These are phyloP conservation scores for Steromphala cineraria DNA, from an alignment of 2,888 invertebrate species.

Conservation along the genomic window DNA sequence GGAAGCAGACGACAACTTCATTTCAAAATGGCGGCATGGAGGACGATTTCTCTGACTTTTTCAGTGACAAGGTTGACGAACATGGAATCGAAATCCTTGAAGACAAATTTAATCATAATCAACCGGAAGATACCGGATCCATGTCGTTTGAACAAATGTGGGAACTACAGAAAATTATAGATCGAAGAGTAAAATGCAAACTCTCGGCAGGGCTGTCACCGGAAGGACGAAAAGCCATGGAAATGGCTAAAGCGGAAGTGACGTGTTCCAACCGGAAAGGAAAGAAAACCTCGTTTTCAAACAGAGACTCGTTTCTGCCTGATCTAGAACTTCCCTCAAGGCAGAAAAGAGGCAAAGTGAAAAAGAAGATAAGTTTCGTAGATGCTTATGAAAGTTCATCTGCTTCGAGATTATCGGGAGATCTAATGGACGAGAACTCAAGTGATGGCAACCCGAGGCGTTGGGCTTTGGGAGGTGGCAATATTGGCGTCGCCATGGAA, in stretches of 20 bases:
- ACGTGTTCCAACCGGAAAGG: neutral
- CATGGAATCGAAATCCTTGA: no score
- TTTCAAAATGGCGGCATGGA: neutral
- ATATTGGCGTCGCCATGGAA: constrained; percentile 41
- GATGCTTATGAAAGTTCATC: constrained; percentile 36
- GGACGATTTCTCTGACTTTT: no score
- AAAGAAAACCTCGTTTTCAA: neutral
- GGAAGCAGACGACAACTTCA: neutral
- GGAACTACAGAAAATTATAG: constrained; percentile 35
- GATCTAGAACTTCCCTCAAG: neutral
- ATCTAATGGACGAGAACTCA: constrained; percentile 41
- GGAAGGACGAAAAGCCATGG: constrained; percentile 49
- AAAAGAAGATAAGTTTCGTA: constrained; percentile 31
- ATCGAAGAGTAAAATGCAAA: constrained; percentile 25
- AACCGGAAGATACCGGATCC: constrained; percentile 27
- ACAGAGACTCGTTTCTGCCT: neutral
- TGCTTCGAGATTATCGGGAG: constrained; percentile 36
- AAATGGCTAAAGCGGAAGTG: constrained; percentile 38
- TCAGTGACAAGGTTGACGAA: neutral
- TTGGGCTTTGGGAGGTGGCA: constrained; percentile 41
- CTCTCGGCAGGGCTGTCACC: constrained; percentile 47
- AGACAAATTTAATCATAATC: neutral
- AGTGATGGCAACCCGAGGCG: constrained; percentile 18
- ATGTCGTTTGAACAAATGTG: constrained; percentile 36
- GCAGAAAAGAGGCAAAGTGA: constrained; percentile 24